Percentiles rank a stretch among this genome's conserved stretches.
Evolutionary conservation across 35 echinoderm and acorn worm genomes (phyloP).

Genomic region (Stichopus chloronotus): DNA sequence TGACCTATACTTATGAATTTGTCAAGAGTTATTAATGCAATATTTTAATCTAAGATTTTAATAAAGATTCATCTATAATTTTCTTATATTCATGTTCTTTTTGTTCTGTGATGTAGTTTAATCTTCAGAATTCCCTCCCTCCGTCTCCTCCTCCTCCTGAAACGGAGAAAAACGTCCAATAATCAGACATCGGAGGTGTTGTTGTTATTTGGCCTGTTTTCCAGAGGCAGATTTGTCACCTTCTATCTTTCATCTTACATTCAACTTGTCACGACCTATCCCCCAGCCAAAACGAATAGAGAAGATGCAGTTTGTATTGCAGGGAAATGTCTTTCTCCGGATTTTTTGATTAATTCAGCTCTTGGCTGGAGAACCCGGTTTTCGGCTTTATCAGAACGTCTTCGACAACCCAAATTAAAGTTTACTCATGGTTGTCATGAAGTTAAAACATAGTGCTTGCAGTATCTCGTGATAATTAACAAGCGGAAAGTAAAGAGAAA

Average conservation of each 20-base stretch:
- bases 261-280: slow-evolving; percentile 13
- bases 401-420: neutral
- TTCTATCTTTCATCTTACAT: slow-evolving; percentile 10
- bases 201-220: slow-evolving; percentile 14
- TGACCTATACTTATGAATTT: too few relatives aligned
- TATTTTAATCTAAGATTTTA: neutral
- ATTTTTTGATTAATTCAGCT: slow-evolving; percentile 15
- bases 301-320: neutral
- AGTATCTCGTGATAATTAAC: slow-evolving; percentile 6
- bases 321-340: neutral
- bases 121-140: neutral
- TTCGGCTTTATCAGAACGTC: neutral
- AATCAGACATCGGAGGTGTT: neutral
- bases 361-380: neutral
- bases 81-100: neutral
- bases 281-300: slow-evolving; percentile 8
- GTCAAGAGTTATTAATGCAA: too few relatives aligned
- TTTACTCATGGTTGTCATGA: slow-evolving; percentile 15
- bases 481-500: neutral
- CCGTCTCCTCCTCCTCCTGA: neutral
- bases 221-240: slow-evolving; percentile 3
- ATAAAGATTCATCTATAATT: neutral
- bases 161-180: neutral
- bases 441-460: neutral
- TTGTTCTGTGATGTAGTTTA: slow-evolving; percentile 6